Evolutionary conservation across 2,888 invertebrate species (phyloP).

Genomic region (Aleiodes testaceus): DNA sequence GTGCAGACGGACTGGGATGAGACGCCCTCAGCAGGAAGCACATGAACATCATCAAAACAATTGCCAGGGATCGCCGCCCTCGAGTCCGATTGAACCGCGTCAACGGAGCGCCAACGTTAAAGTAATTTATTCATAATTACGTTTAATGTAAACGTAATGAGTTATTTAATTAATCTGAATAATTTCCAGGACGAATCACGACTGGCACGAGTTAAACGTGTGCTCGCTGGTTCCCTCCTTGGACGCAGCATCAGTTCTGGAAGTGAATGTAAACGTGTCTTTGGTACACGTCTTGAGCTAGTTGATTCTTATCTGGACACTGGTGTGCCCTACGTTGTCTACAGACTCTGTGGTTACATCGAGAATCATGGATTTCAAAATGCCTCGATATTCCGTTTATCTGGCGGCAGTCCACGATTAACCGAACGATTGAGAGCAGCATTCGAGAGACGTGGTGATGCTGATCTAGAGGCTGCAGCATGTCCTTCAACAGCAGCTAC

Average conservation of each 20-base stretch:
- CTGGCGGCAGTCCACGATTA: slow-evolving; percentile 74
- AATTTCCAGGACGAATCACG: slow-evolving; percentile 70
- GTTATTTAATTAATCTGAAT: neutral
- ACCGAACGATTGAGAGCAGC: slow-evolving; percentile 74
- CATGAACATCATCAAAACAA: slow-evolving; percentile 57
- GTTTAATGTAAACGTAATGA: neutral
- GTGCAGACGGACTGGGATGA: slow-evolving; percentile 72
- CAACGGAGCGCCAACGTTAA: slow-evolving; percentile 62
- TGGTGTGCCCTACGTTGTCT: slow-evolving; percentile 71
- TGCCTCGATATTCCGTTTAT: slow-evolving; percentile 73
- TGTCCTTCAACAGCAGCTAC: slow-evolving; percentile 76
- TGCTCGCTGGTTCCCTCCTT: slow-evolving; percentile 66
- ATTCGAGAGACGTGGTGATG: slow-evolving; percentile 76
- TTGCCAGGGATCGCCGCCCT: slow-evolving; percentile 62
- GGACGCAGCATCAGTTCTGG: slow-evolving; percentile 58
- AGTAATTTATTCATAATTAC: slow-evolving; percentile 50
- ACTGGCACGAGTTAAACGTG: slow-evolving; percentile 69
- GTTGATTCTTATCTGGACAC: slow-evolving; percentile 68
- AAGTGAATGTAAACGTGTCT: slow-evolving; percentile 60
- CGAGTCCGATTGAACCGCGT: slow-evolving; percentile 64
- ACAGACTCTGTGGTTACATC: slow-evolving; percentile 73
- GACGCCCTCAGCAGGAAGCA: slow-evolving; percentile 71
- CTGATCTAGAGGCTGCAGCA: slow-evolving; percentile 74
- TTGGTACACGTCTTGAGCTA: slow-evolving; percentile 68
- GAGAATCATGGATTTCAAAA: slow-evolving; percentile 71